Evolutionary conservation across 2,113 vertebrate genomes (phyloP).

Genomic region (Bufo bufo): DNA sequence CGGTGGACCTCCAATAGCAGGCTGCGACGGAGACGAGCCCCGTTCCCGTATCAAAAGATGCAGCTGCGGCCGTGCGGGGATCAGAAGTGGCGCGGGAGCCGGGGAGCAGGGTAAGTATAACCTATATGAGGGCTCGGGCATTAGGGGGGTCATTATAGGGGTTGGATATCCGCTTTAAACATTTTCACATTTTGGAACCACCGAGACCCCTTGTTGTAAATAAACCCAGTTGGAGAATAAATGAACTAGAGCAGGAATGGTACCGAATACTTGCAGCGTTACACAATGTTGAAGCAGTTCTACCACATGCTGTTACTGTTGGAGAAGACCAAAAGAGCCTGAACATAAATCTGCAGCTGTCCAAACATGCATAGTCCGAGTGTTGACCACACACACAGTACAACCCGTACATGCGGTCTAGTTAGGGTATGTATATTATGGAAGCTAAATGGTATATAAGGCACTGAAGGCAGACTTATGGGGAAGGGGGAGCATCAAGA

Average conservation of each 20-base stretch:
- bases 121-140: no score
- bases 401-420: background rate
- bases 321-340: background rate
- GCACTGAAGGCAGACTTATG: no score
- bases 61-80: no score
- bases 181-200: background rate
- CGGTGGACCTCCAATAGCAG: no score
- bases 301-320: background rate
- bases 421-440: background rate
- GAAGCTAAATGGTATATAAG: background rate
- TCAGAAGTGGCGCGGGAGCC: no score
- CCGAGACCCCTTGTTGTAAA: background rate
- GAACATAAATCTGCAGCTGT: background rate
- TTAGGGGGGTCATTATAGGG: no score
- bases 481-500: no score
- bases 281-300: background rate
- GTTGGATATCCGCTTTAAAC: no score
- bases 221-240: no score
- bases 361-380: background rate
- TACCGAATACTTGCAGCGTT: background rate
- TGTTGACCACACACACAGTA: background rate
- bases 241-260: background rate
- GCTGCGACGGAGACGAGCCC: no score
- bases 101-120: no score
- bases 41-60: no score